Conservation (phyloP, 2,888 invertebrate species). For the Acronicta aceris region DNA sequence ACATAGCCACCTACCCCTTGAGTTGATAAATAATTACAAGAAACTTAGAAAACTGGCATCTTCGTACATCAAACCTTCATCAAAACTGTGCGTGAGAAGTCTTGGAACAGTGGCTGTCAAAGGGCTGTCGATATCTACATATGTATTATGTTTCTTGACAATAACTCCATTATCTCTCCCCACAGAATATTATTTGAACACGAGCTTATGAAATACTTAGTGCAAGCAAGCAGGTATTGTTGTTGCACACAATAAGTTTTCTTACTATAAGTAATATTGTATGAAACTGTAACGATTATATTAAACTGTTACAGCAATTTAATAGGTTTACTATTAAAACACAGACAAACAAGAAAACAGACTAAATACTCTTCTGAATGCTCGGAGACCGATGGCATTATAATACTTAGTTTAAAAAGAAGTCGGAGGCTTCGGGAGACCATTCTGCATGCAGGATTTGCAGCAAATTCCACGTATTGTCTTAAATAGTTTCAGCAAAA, state of each 20-base stretch:
- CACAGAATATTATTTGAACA: slow-evolving; percentile 30
- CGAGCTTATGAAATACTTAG: background rate
- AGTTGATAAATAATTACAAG: background rate
- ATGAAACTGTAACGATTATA: too few relatives aligned
- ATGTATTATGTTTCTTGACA: slow-evolving; percentile 33
- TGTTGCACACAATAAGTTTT: slow-evolving; percentile 5
- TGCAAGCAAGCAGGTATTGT: slow-evolving; percentile 13
- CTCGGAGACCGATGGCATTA: too few relatives aligned
- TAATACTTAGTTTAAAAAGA: too few relatives aligned
- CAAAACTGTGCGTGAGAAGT: slow-evolving; percentile 29
- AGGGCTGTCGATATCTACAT: slow-evolving; percentile 23
- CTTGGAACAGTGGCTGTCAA: slow-evolving; percentile 36
- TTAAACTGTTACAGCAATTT: too few relatives aligned
- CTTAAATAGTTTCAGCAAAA: too few relatives aligned
- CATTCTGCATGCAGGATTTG: too few relatives aligned
- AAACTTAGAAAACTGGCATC: slow-evolving; percentile 6
- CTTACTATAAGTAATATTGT: background rate
- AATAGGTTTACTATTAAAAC: too few relatives aligned
- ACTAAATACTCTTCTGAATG: too few relatives aligned
- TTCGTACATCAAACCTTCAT: slow-evolving; percentile 23
- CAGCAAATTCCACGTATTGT: too few relatives aligned
- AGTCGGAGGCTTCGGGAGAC: too few relatives aligned
- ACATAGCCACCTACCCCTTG: background rate
- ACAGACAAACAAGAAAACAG: too few relatives aligned
- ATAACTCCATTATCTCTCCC: slow-evolving; percentile 28